Evolutionary conservation across 2,888 invertebrate species (phyloP).

Genomic region (Megastigmus dorsalis): DNA sequence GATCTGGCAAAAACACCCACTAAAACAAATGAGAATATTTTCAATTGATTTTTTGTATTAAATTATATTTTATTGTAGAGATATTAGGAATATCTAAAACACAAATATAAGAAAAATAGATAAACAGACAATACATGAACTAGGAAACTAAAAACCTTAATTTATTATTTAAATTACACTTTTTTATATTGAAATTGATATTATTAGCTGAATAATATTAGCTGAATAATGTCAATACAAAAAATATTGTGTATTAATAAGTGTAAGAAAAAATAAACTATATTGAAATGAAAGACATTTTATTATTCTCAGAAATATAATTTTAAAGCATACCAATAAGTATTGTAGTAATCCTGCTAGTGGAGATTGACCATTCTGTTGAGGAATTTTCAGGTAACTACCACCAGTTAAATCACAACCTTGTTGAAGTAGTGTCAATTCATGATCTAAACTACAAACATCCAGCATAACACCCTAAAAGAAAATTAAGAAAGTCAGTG

Average conservation of each 20-base stretch:
- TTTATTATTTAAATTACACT: not conserved
- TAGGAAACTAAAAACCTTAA: not conserved
- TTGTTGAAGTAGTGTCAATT: slow-evolving; percentile 93
- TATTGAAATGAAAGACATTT: not conserved
- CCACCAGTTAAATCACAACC: slow-evolving; percentile 98
- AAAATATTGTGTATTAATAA: not conserved
- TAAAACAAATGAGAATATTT: slow-evolving; percentile 76
- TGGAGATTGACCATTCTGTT: slow-evolving; percentile 78
- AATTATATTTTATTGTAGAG: no score
- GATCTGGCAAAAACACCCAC: slow-evolving; percentile 96
- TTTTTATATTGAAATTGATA: not conserved
- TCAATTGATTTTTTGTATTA: not conserved
- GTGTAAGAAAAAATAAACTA: not conserved
- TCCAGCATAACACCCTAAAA: slow-evolving; percentile 91
- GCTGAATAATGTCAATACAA: not conserved
- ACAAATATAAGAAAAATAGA: not conserved
- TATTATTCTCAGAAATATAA: slow-evolving; percentile 3
- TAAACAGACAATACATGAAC: not conserved
- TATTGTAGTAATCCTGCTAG: slow-evolving; percentile 91
- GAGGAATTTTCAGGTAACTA: slow-evolving; percentile 90
- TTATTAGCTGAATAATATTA: not conserved
- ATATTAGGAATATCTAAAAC: not conserved
- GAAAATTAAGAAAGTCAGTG: not conserved
- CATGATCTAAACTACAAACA: slow-evolving; percentile 93
- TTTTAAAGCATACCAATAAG: slow-evolving; percentile 81